Percentiles rank a stretch among this genome's conserved stretches.
Evolutionary conservation across 1,140 invertebrate species (phyloP).

Genomic region (Parasteatoda tepidariorum): DNA sequence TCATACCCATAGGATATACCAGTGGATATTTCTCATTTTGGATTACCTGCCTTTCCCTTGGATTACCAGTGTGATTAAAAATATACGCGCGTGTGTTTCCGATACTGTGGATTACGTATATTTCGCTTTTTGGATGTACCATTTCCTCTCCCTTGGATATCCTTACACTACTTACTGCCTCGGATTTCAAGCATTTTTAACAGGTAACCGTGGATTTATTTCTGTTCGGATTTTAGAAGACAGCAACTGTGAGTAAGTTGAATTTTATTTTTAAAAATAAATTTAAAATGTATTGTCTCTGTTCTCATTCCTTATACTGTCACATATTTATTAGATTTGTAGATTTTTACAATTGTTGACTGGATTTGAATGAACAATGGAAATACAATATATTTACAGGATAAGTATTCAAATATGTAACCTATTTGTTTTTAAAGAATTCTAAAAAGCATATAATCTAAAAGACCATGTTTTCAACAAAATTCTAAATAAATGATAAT

Average conservation of each 20-base stretch:
- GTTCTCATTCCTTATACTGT: too few species aligned
- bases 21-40: slow-evolving; percentile 40
- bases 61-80: slow-evolving; percentile 42
- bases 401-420: too few species aligned
- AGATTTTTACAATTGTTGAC: too few species aligned
- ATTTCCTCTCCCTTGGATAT: neutral
- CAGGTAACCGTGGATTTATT: neutral
- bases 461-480: too few species aligned
- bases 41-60: slow-evolving; percentile 44
- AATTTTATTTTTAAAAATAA: neutral
- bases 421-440: too few species aligned
- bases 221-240: neutral
- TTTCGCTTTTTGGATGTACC: slow-evolving; percentile 1
- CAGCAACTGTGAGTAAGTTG: neutral
- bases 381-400: too few species aligned
- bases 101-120: slow-evolving; percentile 38
- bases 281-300: too few species aligned
- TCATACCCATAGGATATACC: slow-evolving; percentile 37
- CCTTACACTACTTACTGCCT: neutral
- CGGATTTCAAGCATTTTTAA: slow-evolving; percentile 13
- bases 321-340: too few species aligned
- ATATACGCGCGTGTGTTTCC: slow-evolving; percentile 19
- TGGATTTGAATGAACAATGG: too few species aligned
- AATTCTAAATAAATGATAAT: too few species aligned
- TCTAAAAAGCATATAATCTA: too few species aligned